Conservation (phyloP, 2,797 vertebrate species). For the Leptatherina wallacei region DNA sequence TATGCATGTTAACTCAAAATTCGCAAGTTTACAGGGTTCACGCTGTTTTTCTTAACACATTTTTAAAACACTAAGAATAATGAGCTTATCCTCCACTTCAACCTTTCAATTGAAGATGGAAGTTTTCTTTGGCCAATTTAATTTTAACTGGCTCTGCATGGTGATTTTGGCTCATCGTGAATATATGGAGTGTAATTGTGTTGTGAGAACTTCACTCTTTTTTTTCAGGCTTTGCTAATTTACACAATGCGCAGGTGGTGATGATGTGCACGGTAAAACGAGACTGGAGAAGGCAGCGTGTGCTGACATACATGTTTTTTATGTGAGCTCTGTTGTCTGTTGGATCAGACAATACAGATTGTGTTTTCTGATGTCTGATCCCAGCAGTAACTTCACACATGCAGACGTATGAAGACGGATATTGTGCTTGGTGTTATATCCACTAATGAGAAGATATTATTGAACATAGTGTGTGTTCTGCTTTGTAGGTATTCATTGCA, state of each 20-base stretch:
- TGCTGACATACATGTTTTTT: background rate
- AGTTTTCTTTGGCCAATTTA: background rate
- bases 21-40: background rate
- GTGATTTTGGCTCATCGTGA: background rate
- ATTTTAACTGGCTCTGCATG: background rate
- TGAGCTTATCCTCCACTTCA: background rate
- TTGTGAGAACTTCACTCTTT: background rate
- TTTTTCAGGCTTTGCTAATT: background rate
- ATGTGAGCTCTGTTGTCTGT: background rate
- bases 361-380: background rate
- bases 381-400: background rate
- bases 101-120: background rate
- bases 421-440: background rate
- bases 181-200: background rate
- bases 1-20: too few species aligned
- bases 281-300: background rate
- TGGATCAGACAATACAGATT: background rate
- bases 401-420: background rate
- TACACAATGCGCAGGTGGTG: background rate
- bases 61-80: background rate
- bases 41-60: background rate
- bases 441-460: background rate
- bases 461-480: background rate
- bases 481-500: background rate
- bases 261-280: background rate